Conservation (phyloP, 1,140 invertebrate genomes). For the Periplaneta americana region DNA sequence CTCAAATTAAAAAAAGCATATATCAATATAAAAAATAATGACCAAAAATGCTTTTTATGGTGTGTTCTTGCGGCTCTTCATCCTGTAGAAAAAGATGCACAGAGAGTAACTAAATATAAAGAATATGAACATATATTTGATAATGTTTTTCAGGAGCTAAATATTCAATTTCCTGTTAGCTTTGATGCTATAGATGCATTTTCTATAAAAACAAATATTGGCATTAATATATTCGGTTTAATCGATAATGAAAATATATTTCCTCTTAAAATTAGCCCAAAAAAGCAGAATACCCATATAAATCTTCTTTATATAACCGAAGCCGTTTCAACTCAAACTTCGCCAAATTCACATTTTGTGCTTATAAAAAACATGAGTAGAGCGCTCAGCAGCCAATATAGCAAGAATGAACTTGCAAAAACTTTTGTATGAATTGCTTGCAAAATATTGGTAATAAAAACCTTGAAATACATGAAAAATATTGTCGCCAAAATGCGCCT, state of each 20-base stretch:
- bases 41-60: constrained; percentile 2
- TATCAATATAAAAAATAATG: not conserved
- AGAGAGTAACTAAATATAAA: not conserved
- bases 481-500: not conserved
- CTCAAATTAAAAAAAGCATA: not conserved
- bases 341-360: not conserved
- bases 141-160: not conserved
- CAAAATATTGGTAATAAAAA: not conserved
- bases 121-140: constrained; percentile 1
- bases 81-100: not conserved
- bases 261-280: not conserved
- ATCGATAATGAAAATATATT: not conserved
- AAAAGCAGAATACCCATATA: not conserved
- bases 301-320: too few species aligned
- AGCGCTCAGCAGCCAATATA: not conserved
- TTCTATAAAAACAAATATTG: not conserved
- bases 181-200: not conserved
- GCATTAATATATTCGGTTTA: not conserved
- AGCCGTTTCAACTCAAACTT: too few species aligned
- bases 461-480: not conserved
- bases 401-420: not conserved
- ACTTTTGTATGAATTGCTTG: not conserved
- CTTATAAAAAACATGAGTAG: not conserved
- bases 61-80: not conserved
- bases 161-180: not conserved